These are phyloP conservation scores for Chelon auratus DNA, from an alignment of 2,797 vertebrate genomes.

Conservation along the genomic window DNA sequence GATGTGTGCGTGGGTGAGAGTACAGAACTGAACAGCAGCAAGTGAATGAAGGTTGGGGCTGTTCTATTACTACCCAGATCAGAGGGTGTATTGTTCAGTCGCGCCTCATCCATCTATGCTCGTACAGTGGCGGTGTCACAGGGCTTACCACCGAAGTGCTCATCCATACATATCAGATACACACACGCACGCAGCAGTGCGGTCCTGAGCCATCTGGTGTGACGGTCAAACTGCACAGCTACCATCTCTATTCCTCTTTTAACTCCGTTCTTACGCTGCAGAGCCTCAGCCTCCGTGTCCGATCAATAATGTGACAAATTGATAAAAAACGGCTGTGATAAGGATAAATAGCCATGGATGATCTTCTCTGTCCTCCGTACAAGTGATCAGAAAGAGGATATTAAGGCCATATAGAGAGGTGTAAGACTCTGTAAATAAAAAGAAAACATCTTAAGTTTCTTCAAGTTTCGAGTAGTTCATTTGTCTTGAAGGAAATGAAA, in stretches of 20 bases:
- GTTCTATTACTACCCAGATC: conserved; percentile 58
- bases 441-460: neutral
- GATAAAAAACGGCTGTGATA: conserved; percentile 60
- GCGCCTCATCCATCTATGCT: conserved; percentile 55
- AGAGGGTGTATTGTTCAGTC: conserved; percentile 57
- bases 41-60: conserved; percentile 17
- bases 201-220: conserved; percentile 34
- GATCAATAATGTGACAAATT: conserved; percentile 69
- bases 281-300: conserved; percentile 17
- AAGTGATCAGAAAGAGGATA: conserved; percentile 47
- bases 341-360: conserved; percentile 53
- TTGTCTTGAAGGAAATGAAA: neutral
- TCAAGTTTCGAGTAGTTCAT: neutral
- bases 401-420: conserved; percentile 27
- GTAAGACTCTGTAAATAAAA: conserved; percentile 24
- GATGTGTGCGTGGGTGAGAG: neutral
- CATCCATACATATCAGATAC: conserved; percentile 24
- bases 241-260: conserved; percentile 45
- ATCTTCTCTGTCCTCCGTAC: conserved; percentile 28
- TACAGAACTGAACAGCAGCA: neutral
- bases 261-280: conserved; percentile 30
- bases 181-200: conserved; percentile 10
- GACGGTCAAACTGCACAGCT: conserved; percentile 54
- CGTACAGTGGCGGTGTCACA: conserved; percentile 49
- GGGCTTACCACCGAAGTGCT: conserved; percentile 31